These are phyloP conservation scores for Julus scandinavius DNA, from an alignment of 2,888 invertebrate species.

Conservation along the genomic window DNA sequence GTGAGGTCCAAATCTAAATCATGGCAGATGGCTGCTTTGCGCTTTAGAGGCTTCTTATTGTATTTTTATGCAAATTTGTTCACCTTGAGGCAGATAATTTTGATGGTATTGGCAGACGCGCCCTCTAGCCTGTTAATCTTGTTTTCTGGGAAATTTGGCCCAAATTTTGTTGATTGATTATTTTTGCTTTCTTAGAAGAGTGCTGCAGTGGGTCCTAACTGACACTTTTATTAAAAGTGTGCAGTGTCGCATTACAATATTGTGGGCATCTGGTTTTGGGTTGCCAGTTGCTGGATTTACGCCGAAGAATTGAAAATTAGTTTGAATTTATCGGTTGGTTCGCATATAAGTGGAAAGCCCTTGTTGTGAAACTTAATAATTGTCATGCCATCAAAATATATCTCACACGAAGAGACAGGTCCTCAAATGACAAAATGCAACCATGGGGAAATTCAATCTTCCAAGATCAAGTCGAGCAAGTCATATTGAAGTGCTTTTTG, in stretches of 20 bases:
- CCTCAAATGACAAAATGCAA: slow-evolving; percentile 5
- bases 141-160: not conserved
- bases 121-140: slow-evolving; percentile 21
- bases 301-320: not conserved
- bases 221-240: not conserved
- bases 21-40: not conserved
- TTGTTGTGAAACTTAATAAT: not conserved
- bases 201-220: not conserved
- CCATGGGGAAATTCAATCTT: slow-evolving; percentile 31
- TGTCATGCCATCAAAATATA: not conserved
- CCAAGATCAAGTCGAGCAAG: not conserved
- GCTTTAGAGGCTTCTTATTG: not conserved
- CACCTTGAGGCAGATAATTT: slow-evolving; percentile 17
- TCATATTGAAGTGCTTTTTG: not conserved
- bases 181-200: not conserved
- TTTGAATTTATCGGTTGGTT: slow-evolving; percentile 1
- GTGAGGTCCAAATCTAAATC: not conserved
- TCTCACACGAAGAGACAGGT: not conserved
- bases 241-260: not conserved
- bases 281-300: not conserved
- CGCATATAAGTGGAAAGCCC: not conserved
- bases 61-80: not conserved
- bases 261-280: not conserved
- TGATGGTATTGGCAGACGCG: not conserved
- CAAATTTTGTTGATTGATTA: slow-evolving; percentile 23